phyloP scores from a whole-genome alignment of 2,888 invertebrate genomes.

The Andrena trimmerana region DNA sequence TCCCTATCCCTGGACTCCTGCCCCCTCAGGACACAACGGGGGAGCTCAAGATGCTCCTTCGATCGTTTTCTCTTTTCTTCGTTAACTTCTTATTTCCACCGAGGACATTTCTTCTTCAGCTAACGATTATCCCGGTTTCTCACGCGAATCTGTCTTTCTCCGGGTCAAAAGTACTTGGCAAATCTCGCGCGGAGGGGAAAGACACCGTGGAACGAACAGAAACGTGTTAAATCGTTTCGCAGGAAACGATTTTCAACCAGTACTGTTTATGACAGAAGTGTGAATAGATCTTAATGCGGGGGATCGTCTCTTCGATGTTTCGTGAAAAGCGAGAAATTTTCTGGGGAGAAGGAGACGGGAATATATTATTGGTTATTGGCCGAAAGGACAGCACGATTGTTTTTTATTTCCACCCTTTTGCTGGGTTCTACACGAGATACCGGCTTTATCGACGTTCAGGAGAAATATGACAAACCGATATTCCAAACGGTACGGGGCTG shows the following conservation, averaged over 20 bases:
- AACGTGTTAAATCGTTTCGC: too few species aligned
- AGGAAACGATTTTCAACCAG: not conserved
- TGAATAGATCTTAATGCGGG: too few species aligned
- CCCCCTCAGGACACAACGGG: conserved; percentile 13
- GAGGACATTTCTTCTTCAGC: not conserved
- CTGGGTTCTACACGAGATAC: not conserved
- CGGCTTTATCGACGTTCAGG: conserved; percentile 25
- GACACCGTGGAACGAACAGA: not conserved
- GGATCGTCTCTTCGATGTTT: not conserved
- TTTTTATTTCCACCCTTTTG: not conserved
- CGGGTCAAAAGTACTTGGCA: not conserved
- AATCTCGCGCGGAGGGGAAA: not conserved
- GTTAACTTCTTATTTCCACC: conserved; percentile 16
- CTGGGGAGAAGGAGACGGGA: not conserved
- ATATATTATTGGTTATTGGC: conserved; percentile 13
- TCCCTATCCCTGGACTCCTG: conserved; percentile 21
- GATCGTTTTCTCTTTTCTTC: conserved; percentile 22
- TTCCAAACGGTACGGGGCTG: conserved; percentile 6
- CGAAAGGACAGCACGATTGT: conserved; percentile 11
- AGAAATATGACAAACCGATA: conserved; percentile 54
- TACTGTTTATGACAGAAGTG: too few species aligned
- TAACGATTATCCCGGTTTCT: conserved; percentile 13
- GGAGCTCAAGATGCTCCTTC: conserved; percentile 7
- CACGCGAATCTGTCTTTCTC: not conserved
- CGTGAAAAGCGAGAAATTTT: not conserved